phyloP scores from a whole-genome alignment of 1,140 invertebrate genomes.

The Drosophila obscura region DNA sequence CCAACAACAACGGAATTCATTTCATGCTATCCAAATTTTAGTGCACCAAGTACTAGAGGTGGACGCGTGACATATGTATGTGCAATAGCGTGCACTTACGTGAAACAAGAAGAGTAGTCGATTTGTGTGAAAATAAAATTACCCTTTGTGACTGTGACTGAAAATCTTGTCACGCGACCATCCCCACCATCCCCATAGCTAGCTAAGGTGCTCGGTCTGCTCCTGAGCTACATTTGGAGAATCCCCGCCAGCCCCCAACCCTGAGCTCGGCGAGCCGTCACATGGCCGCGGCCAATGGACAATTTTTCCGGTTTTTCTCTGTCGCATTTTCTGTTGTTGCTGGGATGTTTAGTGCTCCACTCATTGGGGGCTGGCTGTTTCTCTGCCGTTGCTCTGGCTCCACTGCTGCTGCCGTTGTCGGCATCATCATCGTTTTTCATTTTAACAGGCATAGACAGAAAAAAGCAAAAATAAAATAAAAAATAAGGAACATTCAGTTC shows the following conservation, averaged over 20 bases:
- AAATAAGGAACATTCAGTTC: slow-evolving; percentile 40
- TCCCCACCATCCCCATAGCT: too few species aligned
- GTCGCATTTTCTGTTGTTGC: slow-evolving; percentile 12
- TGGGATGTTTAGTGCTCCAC: slow-evolving; percentile 57
- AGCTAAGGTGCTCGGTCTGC: too few species aligned
- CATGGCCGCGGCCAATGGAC: slow-evolving; percentile 47
- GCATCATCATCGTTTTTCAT: slow-evolving; percentile 68
- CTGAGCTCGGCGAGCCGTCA: too few species aligned
- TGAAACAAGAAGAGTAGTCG: too few species aligned
- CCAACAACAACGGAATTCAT: slow-evolving; percentile 36
- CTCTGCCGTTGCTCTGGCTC: slow-evolving; percentile 8
- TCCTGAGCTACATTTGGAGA: too few species aligned
- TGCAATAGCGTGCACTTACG: too few species aligned
- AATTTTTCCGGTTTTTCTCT: slow-evolving; percentile 59
- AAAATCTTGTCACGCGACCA: too few species aligned
- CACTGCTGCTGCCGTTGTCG: slow-evolving; percentile 31
- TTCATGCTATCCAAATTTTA: slow-evolving; percentile 30
- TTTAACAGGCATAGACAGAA: slow-evolving; percentile 63
- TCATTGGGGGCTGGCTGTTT: slow-evolving; percentile 10
- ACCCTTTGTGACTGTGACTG: too few species aligned
- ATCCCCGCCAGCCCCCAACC: too few species aligned
- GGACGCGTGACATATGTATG: slow-evolving; percentile 6
- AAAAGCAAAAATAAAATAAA: slow-evolving; percentile 38
- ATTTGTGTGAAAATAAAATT: too few species aligned
- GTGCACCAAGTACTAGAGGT: slow-evolving; percentile 30